These are phyloP conservation scores for Augiades crinisus DNA, from an alignment of 2,888 invertebrate species.

Conservation along the genomic window DNA sequence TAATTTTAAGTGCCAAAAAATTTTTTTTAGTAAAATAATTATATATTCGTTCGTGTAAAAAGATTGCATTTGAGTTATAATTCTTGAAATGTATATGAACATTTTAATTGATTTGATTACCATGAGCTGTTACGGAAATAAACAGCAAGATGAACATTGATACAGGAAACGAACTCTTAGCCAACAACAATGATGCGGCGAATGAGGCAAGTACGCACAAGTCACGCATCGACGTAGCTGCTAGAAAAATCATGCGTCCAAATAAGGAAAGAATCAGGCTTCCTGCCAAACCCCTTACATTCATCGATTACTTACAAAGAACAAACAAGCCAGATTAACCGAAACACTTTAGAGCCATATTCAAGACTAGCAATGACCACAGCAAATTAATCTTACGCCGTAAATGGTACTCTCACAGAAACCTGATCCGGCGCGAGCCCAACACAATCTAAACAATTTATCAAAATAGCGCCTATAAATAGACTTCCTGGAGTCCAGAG, in stretches of 20 bases:
- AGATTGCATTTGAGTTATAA: no score
- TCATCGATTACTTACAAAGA: slow-evolving; percentile 36
- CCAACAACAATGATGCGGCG: slow-evolving; percentile 10
- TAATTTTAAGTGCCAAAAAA: not conserved
- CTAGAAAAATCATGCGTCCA: slow-evolving; percentile 23
- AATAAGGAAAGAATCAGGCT: slow-evolving; percentile 27
- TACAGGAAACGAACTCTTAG: slow-evolving; percentile 20
- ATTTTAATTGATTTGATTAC: not conserved
- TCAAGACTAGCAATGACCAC: slow-evolving; percentile 53
- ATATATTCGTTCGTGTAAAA: not conserved
- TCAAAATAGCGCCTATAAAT: slow-evolving; percentile 73
- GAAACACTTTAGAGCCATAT: slow-evolving; percentile 41
- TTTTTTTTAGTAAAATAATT: not conserved
- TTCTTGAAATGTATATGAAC: no score
- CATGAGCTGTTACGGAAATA: not conserved
- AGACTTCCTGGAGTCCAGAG: slow-evolving; percentile 62
- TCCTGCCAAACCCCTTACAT: slow-evolving; percentile 30
- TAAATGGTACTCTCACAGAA: slow-evolving; percentile 67
- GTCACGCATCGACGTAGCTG: slow-evolving; percentile 23
- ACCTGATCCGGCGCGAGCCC: slow-evolving; percentile 68
- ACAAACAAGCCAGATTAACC: slow-evolving; percentile 38
- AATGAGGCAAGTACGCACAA: slow-evolving; percentile 22
- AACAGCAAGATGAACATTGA: slow-evolving; percentile 8
- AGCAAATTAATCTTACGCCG: slow-evolving; percentile 68
- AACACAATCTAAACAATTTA: slow-evolving; percentile 67